A percentile compares a stretch with the other conserved stretches of the same genome.
Conservation (phyloP, 2,113 vertebrate species). For the Glareola pratincola region DNA sequence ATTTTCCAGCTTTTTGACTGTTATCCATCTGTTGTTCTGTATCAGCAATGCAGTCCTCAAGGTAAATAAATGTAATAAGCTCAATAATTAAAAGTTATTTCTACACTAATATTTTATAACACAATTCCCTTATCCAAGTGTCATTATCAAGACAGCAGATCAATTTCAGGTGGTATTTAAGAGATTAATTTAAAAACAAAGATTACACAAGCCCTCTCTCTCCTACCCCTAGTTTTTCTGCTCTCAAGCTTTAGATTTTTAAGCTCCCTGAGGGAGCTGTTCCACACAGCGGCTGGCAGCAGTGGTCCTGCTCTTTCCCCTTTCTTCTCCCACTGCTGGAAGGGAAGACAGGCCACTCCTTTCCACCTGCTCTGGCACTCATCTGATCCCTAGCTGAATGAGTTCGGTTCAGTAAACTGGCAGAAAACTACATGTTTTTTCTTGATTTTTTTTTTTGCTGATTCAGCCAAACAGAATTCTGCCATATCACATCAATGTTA, state of each 20-base stretch:
- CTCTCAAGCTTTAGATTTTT: background rate
- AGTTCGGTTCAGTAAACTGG: background rate
- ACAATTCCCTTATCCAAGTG: background rate
- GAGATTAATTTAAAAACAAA: background rate
- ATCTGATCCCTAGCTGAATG: background rate
- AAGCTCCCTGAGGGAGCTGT: background rate
- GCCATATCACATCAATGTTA: rapidly evolving
- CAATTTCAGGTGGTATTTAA: background rate
- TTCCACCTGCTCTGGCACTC: background rate
- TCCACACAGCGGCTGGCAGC: background rate
- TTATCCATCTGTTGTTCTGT: background rate
- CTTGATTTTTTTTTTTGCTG: background rate
- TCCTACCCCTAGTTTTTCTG: background rate
- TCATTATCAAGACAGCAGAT: background rate
- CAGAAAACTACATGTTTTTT: background rate
- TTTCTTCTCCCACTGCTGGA: background rate
- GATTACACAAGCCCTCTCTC: background rate
- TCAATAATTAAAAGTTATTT: background rate
- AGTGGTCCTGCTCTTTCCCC: background rate
- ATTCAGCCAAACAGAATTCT: background rate
- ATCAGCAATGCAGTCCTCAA: background rate
- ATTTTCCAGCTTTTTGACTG: background rate
- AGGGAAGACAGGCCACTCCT: background rate
- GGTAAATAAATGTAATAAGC: background rate
- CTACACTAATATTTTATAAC: background rate